Conservation (phyloP, 2,797 vertebrate species). For the Pterois miles region DNA sequence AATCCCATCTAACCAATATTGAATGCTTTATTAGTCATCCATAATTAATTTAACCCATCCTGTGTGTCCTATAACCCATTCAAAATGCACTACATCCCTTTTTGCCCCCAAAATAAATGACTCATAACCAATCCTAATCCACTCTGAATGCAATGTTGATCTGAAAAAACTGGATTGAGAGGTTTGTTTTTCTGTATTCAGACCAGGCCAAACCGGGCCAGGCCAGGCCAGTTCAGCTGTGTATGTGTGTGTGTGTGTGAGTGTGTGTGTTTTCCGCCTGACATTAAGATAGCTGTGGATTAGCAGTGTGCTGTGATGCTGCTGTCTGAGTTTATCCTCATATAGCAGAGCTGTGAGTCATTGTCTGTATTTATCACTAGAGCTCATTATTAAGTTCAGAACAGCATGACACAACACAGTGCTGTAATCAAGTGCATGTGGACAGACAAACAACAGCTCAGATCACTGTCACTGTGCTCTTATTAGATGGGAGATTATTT, state of each 20-base stretch:
- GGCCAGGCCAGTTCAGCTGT: not conserved
- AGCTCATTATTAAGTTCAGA: constrained; percentile 32
- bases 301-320: constrained; percentile 16
- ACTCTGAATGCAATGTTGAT: not conserved
- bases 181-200: not conserved
- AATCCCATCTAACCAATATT: not conserved
- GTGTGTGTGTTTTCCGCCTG: not conserved
- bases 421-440: constrained; percentile 42
- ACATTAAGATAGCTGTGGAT: constrained; percentile 20
- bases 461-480: constrained; percentile 13
- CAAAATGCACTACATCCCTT: not conserved
- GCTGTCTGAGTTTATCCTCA: constrained; percentile 36
- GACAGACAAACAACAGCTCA: constrained; percentile 8
- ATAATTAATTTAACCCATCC: not conserved
- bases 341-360: constrained; percentile 51
- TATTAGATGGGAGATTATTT: constrained; percentile 36
- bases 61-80: not conserved
- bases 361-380: constrained; percentile 42
- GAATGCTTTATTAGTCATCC: not conserved
- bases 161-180: not conserved
- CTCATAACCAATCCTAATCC: not conserved
- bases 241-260: too few species aligned
- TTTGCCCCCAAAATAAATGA: not conserved
- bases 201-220: not conserved
- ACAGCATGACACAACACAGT: constrained; percentile 37